Conservation (phyloP, 2,113 vertebrate genomes). For the Limanda limanda region DNA sequence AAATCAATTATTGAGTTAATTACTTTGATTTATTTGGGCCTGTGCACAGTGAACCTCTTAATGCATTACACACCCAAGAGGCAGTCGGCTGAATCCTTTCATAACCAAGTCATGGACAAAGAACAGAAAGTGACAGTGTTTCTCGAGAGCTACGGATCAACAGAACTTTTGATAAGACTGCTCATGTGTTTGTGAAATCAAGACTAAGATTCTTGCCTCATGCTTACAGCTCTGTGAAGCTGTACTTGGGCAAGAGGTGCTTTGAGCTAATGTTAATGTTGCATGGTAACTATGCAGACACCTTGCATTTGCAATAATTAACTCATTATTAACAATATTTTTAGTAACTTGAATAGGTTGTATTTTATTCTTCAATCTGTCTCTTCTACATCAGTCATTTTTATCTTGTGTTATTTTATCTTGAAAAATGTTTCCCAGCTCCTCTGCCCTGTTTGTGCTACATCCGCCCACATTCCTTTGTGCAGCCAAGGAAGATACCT, state of each 20-base stretch:
- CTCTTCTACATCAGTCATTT: too few relatives aligned
- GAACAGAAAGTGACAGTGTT: slow-evolving; percentile 36
- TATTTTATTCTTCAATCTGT: background rate
- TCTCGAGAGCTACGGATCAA: slow-evolving; percentile 53
- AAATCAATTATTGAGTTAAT: slow-evolving; percentile 78
- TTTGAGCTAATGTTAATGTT: too few relatives aligned
- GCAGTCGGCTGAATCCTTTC: slow-evolving; percentile 58
- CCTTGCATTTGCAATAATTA: background rate
- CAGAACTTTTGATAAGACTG: slow-evolving; percentile 51
- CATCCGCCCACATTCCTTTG: background rate
- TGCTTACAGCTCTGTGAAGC: background rate
- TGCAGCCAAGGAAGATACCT: slow-evolving; percentile 33
- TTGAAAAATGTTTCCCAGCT: background rate
- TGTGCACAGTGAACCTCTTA: slow-evolving; percentile 54
- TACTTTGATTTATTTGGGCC: slow-evolving; percentile 75
- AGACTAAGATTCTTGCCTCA: background rate
- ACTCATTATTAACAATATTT: background rate
- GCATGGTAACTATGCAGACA: background rate
- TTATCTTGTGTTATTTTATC: background rate
- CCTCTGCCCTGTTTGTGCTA: slow-evolving; percentile 19
- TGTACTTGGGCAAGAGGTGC: background rate
- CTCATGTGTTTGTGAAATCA: background rate
- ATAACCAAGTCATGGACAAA: slow-evolving; percentile 42
- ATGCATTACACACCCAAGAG: slow-evolving; percentile 51
- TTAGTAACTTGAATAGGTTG: background rate